Evolutionary conservation across 2,888 invertebrate species (phyloP).

Genomic region (Calliphora vomitoria): DNA sequence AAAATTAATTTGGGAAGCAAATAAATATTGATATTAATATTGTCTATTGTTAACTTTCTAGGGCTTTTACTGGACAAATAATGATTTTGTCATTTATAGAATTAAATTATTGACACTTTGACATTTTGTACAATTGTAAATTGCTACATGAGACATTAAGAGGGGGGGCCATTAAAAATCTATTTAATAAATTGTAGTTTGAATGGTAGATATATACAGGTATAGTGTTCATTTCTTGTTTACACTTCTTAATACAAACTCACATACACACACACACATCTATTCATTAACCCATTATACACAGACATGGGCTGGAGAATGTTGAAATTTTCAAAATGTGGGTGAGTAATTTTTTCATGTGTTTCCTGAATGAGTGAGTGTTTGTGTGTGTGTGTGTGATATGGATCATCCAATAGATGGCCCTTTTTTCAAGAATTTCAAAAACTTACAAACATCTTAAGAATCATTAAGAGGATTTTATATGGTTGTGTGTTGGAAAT

Average conservation of each 20-base stretch:
- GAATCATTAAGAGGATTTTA: slow-evolving; percentile 36
- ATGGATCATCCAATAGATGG: neutral
- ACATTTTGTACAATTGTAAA: neutral
- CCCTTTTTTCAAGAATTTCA: neutral
- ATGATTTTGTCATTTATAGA: neutral
- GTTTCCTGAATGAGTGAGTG: neutral
- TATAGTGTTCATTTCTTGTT: neutral
- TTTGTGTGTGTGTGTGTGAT: neutral
- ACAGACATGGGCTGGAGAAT: neutral
- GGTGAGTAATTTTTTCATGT: neutral
- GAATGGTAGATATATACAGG: too few species aligned
- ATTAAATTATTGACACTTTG: slow-evolving; percentile 1
- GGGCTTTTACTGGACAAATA: neutral
- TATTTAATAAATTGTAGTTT: neutral
- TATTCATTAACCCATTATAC: neutral
- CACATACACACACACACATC: neutral
- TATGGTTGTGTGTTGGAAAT: neutral
- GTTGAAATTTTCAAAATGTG: slow-evolving; percentile 2
- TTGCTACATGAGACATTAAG: neutral
- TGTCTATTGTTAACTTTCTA: neutral
- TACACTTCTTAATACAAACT: neutral
- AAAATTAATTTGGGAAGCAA: neutral
- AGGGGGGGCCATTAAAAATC: neutral
- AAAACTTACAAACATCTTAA: slow-evolving; percentile 33
- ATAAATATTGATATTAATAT: neutral